phyloP scores from a whole-genome alignment of 2,888 invertebrate genomes.

The Epistrophe eligans region DNA sequence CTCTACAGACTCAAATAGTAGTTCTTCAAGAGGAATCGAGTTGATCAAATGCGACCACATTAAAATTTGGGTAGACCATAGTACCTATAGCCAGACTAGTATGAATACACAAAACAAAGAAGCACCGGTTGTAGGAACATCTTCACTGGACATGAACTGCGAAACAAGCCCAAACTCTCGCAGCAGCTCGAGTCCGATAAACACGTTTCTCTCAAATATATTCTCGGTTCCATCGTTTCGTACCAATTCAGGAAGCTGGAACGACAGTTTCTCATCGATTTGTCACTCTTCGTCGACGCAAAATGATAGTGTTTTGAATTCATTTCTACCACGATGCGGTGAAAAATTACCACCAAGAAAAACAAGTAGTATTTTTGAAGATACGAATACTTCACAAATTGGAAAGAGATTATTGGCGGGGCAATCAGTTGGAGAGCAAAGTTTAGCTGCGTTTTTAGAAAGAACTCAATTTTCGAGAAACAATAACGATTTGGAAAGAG shows the following conservation, averaged over 20 bases:
- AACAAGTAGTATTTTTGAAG: slow-evolving; percentile 81
- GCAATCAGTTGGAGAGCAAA: slow-evolving; percentile 86
- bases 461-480: slow-evolving; percentile 88
- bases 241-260: slow-evolving; percentile 78
- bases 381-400: slow-evolving; percentile 79
- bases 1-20: slow-evolving; percentile 53
- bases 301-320: slow-evolving; percentile 79
- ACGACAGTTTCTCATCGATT: slow-evolving; percentile 61
- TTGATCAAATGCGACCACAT: slow-evolving; percentile 83
- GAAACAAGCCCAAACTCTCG: slow-evolving; percentile 59
- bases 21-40: slow-evolving; percentile 77
- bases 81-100: slow-evolving; percentile 62
- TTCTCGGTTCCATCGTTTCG: slow-evolving; percentile 79
- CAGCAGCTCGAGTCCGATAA: slow-evolving; percentile 79
- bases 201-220: slow-evolving; percentile 80
- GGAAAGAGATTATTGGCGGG: slow-evolving; percentile 14
- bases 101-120: slow-evolving; percentile 61
- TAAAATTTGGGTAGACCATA: slow-evolving; percentile 83
- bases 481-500: slow-evolving; percentile 91
- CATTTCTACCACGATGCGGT: slow-evolving; percentile 81
- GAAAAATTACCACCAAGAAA: slow-evolving; percentile 80
- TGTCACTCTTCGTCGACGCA: slow-evolving; percentile 70
- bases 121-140: slow-evolving; percentile 50
- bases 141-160: slow-evolving; percentile 43
- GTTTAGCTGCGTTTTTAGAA: slow-evolving; percentile 89